A percentile compares a stretch with the other conserved stretches of the same genome.
These are phyloP conservation scores for Mythimna albipuncta DNA, from an alignment of 2,888 invertebrate genomes.

Conservation along the genomic window DNA sequence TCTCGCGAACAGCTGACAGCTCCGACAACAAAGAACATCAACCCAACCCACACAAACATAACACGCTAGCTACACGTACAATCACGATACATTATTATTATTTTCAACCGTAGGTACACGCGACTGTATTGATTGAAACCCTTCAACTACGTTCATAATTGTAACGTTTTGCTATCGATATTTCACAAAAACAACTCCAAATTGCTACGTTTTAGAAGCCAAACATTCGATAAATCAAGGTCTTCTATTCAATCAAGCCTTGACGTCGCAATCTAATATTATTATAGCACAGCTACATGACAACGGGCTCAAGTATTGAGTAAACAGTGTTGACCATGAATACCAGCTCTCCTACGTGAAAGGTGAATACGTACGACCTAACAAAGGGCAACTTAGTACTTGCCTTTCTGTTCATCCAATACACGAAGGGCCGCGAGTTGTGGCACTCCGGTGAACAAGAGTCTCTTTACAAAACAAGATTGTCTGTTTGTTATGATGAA, in stretches of 20 bases:
- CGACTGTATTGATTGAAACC: slow-evolving; percentile 54
- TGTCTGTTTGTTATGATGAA: slow-evolving; percentile 73
- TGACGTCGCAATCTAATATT: slow-evolving; percentile 49
- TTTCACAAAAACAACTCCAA: slow-evolving; percentile 16
- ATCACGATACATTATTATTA: slow-evolving; percentile 63
- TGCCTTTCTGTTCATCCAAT: slow-evolving; percentile 90
- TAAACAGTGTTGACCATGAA: slow-evolving; percentile 81
- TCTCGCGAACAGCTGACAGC: slow-evolving; percentile 85
- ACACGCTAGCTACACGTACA: slow-evolving; percentile 64
- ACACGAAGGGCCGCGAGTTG: slow-evolving; percentile 82
- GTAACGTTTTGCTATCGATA: slow-evolving; percentile 28
- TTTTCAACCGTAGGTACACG: slow-evolving; percentile 56
- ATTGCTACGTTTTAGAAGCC: slow-evolving; percentile 24
- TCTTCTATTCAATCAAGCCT: slow-evolving; percentile 1
- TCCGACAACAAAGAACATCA: slow-evolving; percentile 85
- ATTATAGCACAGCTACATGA: slow-evolving; percentile 46
- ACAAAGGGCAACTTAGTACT: slow-evolving; percentile 82
- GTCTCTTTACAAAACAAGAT: slow-evolving; percentile 71
- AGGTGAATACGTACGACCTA: slow-evolving; percentile 75
- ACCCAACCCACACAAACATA: slow-evolving; percentile 70
- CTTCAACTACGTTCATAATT: slow-evolving; percentile 25
- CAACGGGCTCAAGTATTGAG: slow-evolving; percentile 65
- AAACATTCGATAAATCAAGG: slow-evolving; percentile 28
- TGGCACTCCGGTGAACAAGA: slow-evolving; percentile 80
- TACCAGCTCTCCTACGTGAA: slow-evolving; percentile 65